Evolutionary conservation across 2,113 vertebrate genomes (phyloP).

Genomic region (Sinocyclocheilus grahami): DNA sequence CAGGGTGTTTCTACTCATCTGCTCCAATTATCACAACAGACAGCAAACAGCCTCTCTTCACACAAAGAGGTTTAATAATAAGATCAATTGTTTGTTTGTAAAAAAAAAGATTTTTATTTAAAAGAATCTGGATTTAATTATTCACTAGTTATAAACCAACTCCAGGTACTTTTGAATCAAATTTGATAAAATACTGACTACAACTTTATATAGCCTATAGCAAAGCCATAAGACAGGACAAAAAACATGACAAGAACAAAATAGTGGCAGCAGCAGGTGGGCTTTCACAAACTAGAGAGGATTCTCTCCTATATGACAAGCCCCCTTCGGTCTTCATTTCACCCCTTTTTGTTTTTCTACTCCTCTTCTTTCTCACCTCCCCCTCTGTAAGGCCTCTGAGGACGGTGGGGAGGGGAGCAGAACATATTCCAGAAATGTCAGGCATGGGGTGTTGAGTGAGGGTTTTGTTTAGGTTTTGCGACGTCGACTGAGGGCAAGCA

Average conservation of each 20-base stretch:
- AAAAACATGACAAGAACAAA: not conserved
- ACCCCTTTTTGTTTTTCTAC: not conserved
- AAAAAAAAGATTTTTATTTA: not conserved
- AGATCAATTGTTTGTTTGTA: not conserved
- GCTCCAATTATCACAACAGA: not conserved
- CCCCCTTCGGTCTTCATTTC: not conserved
- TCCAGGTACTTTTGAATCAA: not conserved
- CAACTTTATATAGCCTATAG: not conserved
- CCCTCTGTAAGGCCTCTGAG: constrained; percentile 65
- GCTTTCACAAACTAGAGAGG: constrained; percentile 1
- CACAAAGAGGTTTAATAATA: not conserved
- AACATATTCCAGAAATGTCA: constrained; percentile 77
- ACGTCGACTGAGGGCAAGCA: constrained; percentile 52
- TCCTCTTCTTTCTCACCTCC: constrained; percentile 41
- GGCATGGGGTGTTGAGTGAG: constrained; percentile 54
- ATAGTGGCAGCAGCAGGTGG: not conserved
- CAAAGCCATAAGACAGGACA: not conserved
- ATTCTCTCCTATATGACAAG: not conserved
- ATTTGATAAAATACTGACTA: not conserved
- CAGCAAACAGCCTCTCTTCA: not conserved
- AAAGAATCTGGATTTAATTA: not conserved
- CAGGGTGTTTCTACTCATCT: constrained; percentile 8
- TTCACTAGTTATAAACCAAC: not conserved
- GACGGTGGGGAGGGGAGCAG: constrained; percentile 50
- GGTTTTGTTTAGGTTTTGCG: constrained; percentile 67